These are phyloP conservation scores for Hylyphantes graminicola DNA, from an alignment of 1,140 invertebrate genomes.

Conservation along the genomic window DNA sequence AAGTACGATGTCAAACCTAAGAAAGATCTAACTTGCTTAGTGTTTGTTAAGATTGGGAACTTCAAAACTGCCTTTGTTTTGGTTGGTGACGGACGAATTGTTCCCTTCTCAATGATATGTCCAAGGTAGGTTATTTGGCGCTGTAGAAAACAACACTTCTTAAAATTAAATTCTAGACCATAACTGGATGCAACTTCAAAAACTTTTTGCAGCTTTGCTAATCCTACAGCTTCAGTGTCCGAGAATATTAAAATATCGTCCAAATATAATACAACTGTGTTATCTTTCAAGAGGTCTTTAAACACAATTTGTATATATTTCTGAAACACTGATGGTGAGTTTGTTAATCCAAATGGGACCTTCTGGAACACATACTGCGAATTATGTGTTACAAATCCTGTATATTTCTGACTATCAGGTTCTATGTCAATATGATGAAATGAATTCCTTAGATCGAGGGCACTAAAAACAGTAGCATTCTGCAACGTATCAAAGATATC, in stretches of 20 bases:
- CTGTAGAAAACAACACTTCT: not conserved
- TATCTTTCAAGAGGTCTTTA: not conserved
- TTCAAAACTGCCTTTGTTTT: not conserved
- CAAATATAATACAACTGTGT: not conserved
- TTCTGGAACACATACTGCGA: not conserved
- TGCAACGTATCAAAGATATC: slow-evolving; percentile 24
- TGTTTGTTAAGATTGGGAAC: not conserved
- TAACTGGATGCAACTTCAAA: not conserved
- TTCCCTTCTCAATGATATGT: not conserved
- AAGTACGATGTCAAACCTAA: slow-evolving; percentile 64
- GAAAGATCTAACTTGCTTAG: not conserved
- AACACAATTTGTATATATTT: too few relatives aligned
- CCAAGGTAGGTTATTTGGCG: not conserved
- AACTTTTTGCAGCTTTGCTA: not conserved
- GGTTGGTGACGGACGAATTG: not conserved
- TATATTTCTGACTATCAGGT: slow-evolving; percentile 6
- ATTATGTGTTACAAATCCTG: slow-evolving; percentile 6
- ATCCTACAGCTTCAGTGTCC: not conserved
- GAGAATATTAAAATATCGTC: not conserved
- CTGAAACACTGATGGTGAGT: too few relatives aligned
- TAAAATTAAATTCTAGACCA: not conserved
- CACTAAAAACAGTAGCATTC: not conserved
- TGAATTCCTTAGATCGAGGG: slow-evolving; percentile 1
- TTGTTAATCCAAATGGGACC: slow-evolving; percentile 4
- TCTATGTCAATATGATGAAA: slow-evolving; percentile 5